phyloP scores from a whole-genome alignment of 2,888 invertebrate genomes.

The Barypeithes pellucidus region DNA sequence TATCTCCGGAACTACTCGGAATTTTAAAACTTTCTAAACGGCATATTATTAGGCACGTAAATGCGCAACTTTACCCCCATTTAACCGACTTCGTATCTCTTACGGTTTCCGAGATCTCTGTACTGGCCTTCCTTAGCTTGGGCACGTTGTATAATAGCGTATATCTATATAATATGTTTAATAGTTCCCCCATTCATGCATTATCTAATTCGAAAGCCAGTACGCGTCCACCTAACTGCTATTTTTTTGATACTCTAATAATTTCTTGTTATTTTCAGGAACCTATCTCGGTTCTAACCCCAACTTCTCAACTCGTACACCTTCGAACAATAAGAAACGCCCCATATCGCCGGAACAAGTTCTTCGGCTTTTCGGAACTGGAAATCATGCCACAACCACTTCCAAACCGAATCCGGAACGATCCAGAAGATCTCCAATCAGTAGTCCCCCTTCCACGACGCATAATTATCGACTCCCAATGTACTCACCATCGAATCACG shows the following conservation, averaged over 20 bases:
- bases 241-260: not conserved
- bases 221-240: too few species aligned
- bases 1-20: too few species aligned
- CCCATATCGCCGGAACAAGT: constrained; percentile 90
- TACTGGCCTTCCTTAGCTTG: too few species aligned
- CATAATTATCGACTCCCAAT: constrained; percentile 73
- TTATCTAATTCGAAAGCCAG: too few species aligned
- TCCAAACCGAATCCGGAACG: constrained; percentile 57
- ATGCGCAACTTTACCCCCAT: too few species aligned
- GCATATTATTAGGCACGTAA: too few species aligned
- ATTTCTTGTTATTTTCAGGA: constrained; percentile 67
- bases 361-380: constrained; percentile 66
- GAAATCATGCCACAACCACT: constrained; percentile 31
- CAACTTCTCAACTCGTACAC: constrained; percentile 69
- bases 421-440: constrained; percentile 77
- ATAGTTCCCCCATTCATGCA: too few species aligned
- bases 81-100: too few species aligned
- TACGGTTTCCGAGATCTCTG: too few species aligned
- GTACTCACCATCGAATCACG: constrained; percentile 76
- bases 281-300: constrained; percentile 83
- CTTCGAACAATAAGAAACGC: constrained; percentile 80
- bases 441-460: constrained; percentile 74
- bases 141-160: too few species aligned
- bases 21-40: too few species aligned
- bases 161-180: too few species aligned